These are phyloP conservation scores for Pogonus chalceus DNA, from an alignment of 1,140 invertebrate species.

Conservation along the genomic window DNA sequence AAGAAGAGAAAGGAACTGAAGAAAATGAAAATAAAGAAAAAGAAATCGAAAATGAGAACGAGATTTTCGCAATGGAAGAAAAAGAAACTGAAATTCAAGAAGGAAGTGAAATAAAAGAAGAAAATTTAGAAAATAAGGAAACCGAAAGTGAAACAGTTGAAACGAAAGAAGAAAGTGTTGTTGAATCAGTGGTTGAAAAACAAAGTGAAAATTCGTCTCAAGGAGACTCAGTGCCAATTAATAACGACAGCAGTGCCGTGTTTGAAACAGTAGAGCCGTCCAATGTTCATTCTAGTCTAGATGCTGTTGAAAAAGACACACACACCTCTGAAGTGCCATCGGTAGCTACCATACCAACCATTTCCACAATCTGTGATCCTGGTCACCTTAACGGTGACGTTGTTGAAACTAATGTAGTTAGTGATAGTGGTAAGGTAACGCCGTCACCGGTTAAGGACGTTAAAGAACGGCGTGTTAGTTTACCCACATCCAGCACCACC, in stretches of 20 bases:
- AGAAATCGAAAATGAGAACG: constrained; percentile 23
- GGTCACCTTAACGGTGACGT: constrained; percentile 39
- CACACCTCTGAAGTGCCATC: constrained; percentile 43
- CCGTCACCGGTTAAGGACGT: constrained; percentile 22
- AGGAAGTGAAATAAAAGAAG: constrained; percentile 35
- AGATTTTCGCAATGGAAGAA: constrained; percentile 12
- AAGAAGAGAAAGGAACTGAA: constrained; percentile 28
- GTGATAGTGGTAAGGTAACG: constrained; percentile 29
- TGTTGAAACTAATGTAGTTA: constrained; percentile 39
- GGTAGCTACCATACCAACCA: constrained; percentile 56
- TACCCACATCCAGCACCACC: constrained; percentile 45
- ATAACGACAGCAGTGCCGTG: constrained; percentile 34
- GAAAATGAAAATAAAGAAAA: constrained; percentile 24
- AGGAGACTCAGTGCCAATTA: constrained; percentile 31
- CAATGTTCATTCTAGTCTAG: constrained; percentile 47
- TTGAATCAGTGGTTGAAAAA: constrained; percentile 10
- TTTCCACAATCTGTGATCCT: constrained; percentile 62
- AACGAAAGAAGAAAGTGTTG: constrained; percentile 11
- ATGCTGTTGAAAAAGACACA: constrained; percentile 28
- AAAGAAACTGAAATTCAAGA: constrained; percentile 13
- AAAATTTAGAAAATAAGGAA: constrained; percentile 9
- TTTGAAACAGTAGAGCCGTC: constrained; percentile 44
- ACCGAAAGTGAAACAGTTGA: neutral
- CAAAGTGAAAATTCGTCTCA: constrained; percentile 1
- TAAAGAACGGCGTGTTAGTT: constrained; percentile 47